A percentile compares a stretch with the other conserved stretches of the same genome.
These are phyloP conservation scores for Saccostrea echinata DNA, from an alignment of 1,140 invertebrate genomes.

Conservation along the genomic window DNA sequence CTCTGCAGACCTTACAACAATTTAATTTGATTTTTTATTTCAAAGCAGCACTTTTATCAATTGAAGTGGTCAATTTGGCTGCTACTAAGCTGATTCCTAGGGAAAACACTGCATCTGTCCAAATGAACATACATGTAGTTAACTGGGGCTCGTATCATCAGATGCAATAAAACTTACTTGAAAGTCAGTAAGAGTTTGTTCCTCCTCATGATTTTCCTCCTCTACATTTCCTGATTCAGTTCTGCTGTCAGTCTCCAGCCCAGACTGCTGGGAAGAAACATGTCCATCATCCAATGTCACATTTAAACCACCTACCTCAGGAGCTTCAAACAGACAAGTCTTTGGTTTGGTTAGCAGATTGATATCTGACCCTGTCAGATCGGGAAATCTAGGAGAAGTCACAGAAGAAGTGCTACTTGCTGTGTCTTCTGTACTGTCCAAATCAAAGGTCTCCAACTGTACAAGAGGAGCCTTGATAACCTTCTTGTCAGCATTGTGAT, in stretches of 20 bases:
- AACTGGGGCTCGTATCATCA: not conserved
- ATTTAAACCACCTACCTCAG: not conserved
- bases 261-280: not conserved
- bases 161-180: not conserved
- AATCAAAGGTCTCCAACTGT: slow-evolving; percentile 53
- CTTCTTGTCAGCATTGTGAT: slow-evolving; percentile 78
- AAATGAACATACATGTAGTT: not conserved
- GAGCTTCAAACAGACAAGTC: not conserved
- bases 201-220: not conserved
- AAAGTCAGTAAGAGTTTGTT: not conserved
- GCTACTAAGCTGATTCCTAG: too few species aligned
- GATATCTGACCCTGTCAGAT: slow-evolving; percentile 75
- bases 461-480: slow-evolving; percentile 54
- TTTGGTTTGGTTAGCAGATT: not conserved
- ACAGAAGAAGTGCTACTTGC: slow-evolving; percentile 47
- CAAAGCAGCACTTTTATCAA: too few species aligned
- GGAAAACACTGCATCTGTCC: too few species aligned
- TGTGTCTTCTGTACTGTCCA: slow-evolving; percentile 43
- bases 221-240: not conserved
- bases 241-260: not conserved
- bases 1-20: too few species aligned
- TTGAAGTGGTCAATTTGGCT: too few species aligned
- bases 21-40: too few species aligned
- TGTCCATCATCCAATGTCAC: not conserved
- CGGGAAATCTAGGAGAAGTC: slow-evolving; percentile 73